phyloP scores from a whole-genome alignment of 2,888 invertebrate genomes.

The Drosophila anomalata region DNA sequence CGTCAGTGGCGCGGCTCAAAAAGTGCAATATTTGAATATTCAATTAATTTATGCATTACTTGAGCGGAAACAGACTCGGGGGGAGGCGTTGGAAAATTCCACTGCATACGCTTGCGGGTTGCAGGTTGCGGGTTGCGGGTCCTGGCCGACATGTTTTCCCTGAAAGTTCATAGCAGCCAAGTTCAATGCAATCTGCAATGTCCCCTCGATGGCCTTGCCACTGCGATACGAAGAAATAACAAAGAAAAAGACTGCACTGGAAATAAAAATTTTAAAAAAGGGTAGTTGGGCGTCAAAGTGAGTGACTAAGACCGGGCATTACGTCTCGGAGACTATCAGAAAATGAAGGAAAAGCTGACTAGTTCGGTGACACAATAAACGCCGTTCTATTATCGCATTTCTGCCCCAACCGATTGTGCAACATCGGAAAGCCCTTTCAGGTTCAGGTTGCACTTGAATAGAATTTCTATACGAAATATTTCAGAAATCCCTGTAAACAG shows the following conservation, averaged over 20 bases:
- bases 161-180: conserved; percentile 40
- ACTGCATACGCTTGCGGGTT: conserved; percentile 48
- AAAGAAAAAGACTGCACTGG: not conserved
- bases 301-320: not conserved
- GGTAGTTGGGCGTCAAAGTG: too few species aligned
- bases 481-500: too few species aligned
- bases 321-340: not conserved
- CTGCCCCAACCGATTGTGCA: conserved; percentile 30
- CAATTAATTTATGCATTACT: conserved; percentile 59
- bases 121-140: conserved; percentile 39
- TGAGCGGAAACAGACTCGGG: conserved; percentile 3
- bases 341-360: conserved; percentile 26
- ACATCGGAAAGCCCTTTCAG: too few species aligned
- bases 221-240: not conserved
- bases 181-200: conserved; percentile 64
- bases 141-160: not conserved
- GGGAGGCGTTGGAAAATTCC: conserved; percentile 46
- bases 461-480: conserved; percentile 39
- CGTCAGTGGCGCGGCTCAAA: conserved; percentile 50
- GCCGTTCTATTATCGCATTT: conserved; percentile 10
- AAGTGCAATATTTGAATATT: conserved; percentile 64
- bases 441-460: conserved; percentile 15
- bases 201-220: conserved; percentile 52
- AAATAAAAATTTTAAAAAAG: not conserved
- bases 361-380: conserved; percentile 44